A percentile compares a stretch with the other conserved stretches of the same genome.
Conservation (phyloP, 1,140 invertebrate species). For the Episyrphus balteatus region DNA sequence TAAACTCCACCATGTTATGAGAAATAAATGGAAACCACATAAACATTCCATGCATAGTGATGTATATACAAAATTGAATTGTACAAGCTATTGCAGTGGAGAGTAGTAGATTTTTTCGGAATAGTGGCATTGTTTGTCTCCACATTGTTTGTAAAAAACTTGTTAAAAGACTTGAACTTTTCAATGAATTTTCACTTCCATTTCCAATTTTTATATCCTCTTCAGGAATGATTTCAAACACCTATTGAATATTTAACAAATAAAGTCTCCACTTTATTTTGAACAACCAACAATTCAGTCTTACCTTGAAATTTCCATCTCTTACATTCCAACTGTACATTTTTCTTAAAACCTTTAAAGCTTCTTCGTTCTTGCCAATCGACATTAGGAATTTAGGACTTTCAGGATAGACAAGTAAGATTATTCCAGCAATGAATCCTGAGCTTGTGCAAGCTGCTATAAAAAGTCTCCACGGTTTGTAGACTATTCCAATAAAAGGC, state of each 20-base stretch:
- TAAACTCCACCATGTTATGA: conserved; percentile 23
- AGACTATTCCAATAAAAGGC: conserved; percentile 25
- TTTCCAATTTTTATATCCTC: no score
- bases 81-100: conserved; percentile 34
- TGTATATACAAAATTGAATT: conserved; percentile 40
- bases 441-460: conserved; percentile 52
- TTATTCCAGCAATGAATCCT: conserved; percentile 47
- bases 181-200: neutral
- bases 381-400: conserved; percentile 75
- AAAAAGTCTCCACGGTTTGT: conserved; percentile 67
- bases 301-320: no score
- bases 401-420: conserved; percentile 59
- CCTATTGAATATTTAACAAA: no score
- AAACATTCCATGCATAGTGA: conserved; percentile 40
- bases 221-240: no score
- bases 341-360: conserved; percentile 28
- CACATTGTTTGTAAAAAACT: neutral
- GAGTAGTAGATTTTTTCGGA: neutral
- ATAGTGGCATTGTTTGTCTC: no score
- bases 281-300: no score
- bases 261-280: no score
- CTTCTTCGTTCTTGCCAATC: conserved; percentile 53
- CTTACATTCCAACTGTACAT: no score
- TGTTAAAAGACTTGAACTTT: no score
- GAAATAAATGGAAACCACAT: conserved; percentile 42